These are phyloP conservation scores for Eudorcas thomsonii DNA, from an alignment of 2,113 vertebrate species.

Conservation along the genomic window DNA sequence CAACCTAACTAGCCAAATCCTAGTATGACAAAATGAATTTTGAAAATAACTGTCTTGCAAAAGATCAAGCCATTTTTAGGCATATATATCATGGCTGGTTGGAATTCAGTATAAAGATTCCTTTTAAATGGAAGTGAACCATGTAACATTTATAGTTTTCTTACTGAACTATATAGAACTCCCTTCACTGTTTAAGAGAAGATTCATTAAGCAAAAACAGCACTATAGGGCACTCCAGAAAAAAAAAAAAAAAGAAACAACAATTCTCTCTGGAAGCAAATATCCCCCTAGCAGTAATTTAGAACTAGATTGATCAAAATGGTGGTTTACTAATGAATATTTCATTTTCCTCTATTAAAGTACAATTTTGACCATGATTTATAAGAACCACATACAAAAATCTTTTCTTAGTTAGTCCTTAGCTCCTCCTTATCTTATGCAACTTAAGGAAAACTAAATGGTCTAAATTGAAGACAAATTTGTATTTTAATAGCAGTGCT, in stretches of 20 bases:
- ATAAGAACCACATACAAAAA: background rate
- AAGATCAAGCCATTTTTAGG: background rate
- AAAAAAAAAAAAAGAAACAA: background rate
- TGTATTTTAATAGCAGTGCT: background rate
- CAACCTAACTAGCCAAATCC: background rate
- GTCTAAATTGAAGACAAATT: background rate
- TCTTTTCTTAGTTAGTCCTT: background rate
- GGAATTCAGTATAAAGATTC: background rate
- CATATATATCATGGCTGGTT: background rate
- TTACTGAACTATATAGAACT: background rate
- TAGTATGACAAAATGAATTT: background rate
- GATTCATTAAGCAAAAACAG: background rate
- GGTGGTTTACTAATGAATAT: background rate
- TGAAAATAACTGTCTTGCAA: conserved; percentile 25
- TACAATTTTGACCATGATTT: background rate
- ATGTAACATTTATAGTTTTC: background rate
- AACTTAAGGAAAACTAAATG: background rate
- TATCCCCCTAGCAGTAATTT: background rate
- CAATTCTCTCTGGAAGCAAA: background rate
- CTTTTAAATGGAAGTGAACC: conserved; percentile 4
- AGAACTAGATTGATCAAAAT: background rate
- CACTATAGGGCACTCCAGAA: background rate
- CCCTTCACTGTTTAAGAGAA: background rate
- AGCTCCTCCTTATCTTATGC: background rate
- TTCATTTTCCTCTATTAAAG: conserved; percentile 9